Percentiles rank a stretch among this genome's conserved stretches.
phyloP scores from a whole-genome alignment of 2,888 invertebrate species.

The Chalcis sispes region DNA sequence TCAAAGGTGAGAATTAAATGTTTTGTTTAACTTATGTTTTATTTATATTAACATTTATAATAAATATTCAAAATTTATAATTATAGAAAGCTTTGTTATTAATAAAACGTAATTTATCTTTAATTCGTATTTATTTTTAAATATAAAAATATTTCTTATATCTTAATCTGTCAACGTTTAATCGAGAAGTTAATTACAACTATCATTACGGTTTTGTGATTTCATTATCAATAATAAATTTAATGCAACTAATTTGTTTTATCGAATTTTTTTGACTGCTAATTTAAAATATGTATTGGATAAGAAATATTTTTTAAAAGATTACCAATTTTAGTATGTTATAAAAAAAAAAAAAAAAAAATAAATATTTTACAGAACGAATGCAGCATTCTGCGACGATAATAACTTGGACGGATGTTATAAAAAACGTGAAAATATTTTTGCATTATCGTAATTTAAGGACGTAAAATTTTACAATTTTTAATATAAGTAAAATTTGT shows the following conservation, averaged over 20 bases:
- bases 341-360: constrained; percentile 5
- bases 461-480: constrained; percentile 43
- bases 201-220: no score
- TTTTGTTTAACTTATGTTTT: not conserved
- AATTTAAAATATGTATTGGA: not conserved
- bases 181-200: not conserved
- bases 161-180: not conserved
- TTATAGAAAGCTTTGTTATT: not conserved
- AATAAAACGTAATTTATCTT: no score
- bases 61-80: not conserved
- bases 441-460: constrained; percentile 45
- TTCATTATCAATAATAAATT: no score
- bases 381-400: constrained; percentile 70
- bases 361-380: constrained; percentile 67
- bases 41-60: not conserved
- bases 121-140: no score
- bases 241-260: no score
- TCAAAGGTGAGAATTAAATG: constrained; percentile 65
- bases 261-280: not conserved
- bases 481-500: constrained; percentile 16
- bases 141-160: constrained; percentile 5
- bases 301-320: constrained; percentile 16
- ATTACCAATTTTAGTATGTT: not conserved
- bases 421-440: constrained; percentile 35
- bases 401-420: constrained; percentile 66